Conservation (phyloP, 2,113 vertebrate genomes). For the Turdus rufiventris region DNA sequence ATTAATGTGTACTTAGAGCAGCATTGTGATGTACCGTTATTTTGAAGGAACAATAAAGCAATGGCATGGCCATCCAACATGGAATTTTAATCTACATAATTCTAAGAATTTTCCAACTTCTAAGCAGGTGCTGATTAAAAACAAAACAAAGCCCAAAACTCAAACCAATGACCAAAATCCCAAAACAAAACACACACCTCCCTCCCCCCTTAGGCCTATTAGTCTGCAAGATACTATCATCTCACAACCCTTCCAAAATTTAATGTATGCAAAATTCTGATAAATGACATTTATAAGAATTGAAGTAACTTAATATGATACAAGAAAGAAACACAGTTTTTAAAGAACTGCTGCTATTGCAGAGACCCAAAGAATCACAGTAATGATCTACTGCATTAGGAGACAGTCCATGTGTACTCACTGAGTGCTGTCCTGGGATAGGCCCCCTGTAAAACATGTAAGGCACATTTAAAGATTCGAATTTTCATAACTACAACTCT, state of each 20-base stretch:
- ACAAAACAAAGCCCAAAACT: background rate
- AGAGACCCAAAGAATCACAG: background rate
- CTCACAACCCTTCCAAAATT: background rate
- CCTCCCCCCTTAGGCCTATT: fast-evolving
- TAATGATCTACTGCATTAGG: background rate
- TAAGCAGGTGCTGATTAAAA: background rate
- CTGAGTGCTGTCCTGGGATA: background rate
- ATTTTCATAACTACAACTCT: background rate
- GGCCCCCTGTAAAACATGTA: background rate
- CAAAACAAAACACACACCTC: fast-evolving
- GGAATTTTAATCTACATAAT: background rate
- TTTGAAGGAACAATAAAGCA: background rate
- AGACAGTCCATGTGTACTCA: background rate
- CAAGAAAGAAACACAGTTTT: background rate
- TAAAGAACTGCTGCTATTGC: background rate
- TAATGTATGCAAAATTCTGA: background rate
- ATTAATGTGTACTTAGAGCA: background rate
- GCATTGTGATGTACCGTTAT: background rate
- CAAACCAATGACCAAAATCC: background rate
- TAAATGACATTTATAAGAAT: background rate
- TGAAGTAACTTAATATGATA: background rate
- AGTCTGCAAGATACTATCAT: background rate
- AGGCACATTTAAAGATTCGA: background rate
- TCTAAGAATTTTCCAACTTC: background rate
- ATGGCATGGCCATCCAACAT: background rate